Conservation (phyloP, 2,113 vertebrate species). For the Dasypus novemcinctus region DNA sequence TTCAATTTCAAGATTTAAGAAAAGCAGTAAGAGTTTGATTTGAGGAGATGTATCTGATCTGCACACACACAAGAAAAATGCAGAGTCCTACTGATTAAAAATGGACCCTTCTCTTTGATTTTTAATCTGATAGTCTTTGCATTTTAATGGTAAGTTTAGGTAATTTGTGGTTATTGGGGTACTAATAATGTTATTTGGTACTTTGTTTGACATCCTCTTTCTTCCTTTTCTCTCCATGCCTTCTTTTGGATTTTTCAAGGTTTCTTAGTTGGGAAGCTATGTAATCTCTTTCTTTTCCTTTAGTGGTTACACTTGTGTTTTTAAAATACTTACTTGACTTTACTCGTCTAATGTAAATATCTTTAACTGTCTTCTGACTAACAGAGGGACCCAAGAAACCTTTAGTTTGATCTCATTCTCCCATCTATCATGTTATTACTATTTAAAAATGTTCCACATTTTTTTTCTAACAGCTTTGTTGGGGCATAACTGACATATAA, state of each 20-base stretch:
- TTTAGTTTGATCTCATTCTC: background rate
- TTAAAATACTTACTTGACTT: background rate
- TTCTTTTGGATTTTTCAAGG: conserved; percentile 30
- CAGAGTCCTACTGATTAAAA: background rate
- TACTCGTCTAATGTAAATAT: background rate
- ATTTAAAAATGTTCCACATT: background rate
- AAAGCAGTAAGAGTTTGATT: background rate
- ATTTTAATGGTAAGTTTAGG: background rate
- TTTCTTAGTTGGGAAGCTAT: background rate
- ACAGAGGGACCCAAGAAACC: background rate
- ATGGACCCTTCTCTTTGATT: background rate
- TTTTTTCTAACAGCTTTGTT: background rate
- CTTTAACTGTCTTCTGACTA: background rate
- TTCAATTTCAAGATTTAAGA: conserved; percentile 16
- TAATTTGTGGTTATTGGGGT: background rate
- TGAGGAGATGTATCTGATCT: background rate
- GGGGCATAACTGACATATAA: background rate
- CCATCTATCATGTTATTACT: background rate
- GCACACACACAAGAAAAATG: no score
- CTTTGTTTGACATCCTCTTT: background rate
- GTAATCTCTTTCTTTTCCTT: background rate
- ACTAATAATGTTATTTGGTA: background rate
- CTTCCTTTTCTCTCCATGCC: background rate
- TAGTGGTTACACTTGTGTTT: background rate
- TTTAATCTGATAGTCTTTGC: background rate